Conservation (phyloP, 1,140 invertebrate genomes). For the Littorina saxatilis region DNA sequence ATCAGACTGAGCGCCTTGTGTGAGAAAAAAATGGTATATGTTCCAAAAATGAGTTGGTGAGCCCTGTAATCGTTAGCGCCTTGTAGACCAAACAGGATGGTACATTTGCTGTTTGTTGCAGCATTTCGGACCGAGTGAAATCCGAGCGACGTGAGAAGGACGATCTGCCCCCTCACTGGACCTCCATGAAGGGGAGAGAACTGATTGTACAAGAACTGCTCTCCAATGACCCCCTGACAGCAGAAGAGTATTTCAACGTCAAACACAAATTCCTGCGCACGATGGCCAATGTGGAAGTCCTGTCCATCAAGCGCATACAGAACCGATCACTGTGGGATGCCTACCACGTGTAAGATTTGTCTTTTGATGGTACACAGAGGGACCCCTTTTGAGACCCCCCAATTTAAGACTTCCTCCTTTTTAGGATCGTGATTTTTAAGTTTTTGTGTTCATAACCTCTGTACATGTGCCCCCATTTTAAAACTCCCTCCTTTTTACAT, state of each 20-base stretch:
- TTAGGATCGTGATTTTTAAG: background rate
- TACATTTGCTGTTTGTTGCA: too few species aligned
- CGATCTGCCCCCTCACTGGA: slow-evolving; percentile 48
- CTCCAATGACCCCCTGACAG: slow-evolving; percentile 6
- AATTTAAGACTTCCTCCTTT: too few species aligned
- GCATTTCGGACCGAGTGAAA: slow-evolving; percentile 11
- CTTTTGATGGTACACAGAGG: background rate
- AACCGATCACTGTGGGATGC: slow-evolving; percentile 52
- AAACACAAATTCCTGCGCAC: slow-evolving; percentile 45
- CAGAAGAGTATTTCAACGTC: slow-evolving; percentile 47
- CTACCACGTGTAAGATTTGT: slow-evolving; percentile 49
- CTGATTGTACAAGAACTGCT: slow-evolving; percentile 18
- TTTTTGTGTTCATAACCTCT: background rate
- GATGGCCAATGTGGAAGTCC: slow-evolving; percentile 47
- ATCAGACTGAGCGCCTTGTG: too few species aligned
- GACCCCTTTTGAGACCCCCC: too few species aligned
- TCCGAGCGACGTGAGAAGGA: background rate
- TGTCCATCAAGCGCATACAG: slow-evolving; percentile 50
- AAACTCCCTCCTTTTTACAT: too few species aligned
- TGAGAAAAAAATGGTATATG: too few species aligned
- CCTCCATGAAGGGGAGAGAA: slow-evolving; percentile 35
- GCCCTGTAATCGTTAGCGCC: too few species aligned
- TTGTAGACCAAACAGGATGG: too few species aligned
- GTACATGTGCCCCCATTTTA: too few species aligned
- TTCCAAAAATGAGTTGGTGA: too few species aligned